Evolutionary conservation across 2,888 invertebrate genomes (phyloP).

Genomic region (Cyaniris semiargus): DNA sequence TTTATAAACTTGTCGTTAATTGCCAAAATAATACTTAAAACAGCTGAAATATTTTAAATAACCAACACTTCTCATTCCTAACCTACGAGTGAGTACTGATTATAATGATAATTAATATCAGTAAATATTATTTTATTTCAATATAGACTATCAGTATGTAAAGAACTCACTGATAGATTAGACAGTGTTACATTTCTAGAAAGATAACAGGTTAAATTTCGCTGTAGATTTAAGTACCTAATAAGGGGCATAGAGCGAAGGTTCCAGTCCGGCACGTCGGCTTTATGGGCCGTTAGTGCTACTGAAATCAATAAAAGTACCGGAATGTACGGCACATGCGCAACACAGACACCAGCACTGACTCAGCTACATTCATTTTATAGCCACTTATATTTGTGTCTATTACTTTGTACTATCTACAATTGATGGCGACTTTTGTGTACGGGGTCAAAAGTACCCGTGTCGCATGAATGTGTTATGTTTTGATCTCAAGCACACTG

Average conservation of each 20-base stretch:
- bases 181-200: conserved; percentile 47
- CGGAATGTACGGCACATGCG: conserved; percentile 81
- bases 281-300: conserved; percentile 83
- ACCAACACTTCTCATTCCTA: neutral
- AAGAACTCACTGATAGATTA: neutral
- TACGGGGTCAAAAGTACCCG: conserved; percentile 56
- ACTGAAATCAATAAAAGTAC: conserved; percentile 86
- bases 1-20: neutral
- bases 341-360: conserved; percentile 64
- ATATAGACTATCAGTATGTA: neutral
- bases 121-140: too few relatives aligned
- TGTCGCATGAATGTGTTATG: conserved; percentile 51
- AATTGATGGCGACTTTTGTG: conserved; percentile 71
- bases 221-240: conserved; percentile 73
- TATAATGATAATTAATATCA: neutral
- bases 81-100: neutral
- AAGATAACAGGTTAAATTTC: conserved; percentile 72
- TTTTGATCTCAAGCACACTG: conserved; percentile 41
- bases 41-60: neutral
- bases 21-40: neutral
- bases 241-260: conserved; percentile 74
- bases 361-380: conserved; percentile 79
- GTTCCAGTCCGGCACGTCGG: conserved; percentile 75
- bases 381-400: conserved; percentile 80
- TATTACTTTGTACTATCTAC: conserved; percentile 75